Percentiles rank a stretch among this genome's conserved stretches.
These are phyloP conservation scores for Heloderma charlesbogerti DNA, from an alignment of 2,113 vertebrate species.

Conservation along the genomic window DNA sequence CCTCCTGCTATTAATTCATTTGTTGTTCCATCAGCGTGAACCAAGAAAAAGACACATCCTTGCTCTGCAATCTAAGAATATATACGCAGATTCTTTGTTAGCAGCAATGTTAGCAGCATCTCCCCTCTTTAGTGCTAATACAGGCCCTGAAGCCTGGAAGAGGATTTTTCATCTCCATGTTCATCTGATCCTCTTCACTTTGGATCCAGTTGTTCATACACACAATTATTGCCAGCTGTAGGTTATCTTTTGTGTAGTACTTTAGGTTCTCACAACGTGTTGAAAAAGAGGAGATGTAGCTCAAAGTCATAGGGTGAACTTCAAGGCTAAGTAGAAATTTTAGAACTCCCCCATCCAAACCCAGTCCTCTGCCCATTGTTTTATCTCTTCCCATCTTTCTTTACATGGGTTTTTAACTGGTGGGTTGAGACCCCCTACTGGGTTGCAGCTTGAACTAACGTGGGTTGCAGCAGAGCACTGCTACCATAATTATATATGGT, in stretches of 20 bases:
- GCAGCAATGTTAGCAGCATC: neutral
- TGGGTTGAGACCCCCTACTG: neutral
- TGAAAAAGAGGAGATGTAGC: neutral
- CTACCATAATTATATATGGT: neutral
- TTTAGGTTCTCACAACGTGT: neutral
- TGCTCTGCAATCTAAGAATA: neutral
- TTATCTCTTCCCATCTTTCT: neutral
- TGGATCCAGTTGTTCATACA: neutral
- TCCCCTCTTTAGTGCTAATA: too few relatives aligned
- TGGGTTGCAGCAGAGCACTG: neutral
- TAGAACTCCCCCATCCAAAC: neutral
- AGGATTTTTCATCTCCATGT: neutral
- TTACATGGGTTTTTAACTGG: neutral
- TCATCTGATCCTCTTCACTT: neutral
- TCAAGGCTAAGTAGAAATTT: neutral
- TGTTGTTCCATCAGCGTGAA: too few relatives aligned
- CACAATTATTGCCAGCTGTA: neutral
- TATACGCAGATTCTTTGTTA: neutral
- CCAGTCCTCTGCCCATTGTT: neutral
- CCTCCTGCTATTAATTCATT: neutral
- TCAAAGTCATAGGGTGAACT: neutral
- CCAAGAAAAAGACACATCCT: neutral
- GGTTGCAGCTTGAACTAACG: neutral
- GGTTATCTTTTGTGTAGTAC: neutral
- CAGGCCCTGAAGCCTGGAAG: neutral